Conservation (phyloP, 1,140 invertebrate genomes). For the Cheumatopsyche charites region DNA sequence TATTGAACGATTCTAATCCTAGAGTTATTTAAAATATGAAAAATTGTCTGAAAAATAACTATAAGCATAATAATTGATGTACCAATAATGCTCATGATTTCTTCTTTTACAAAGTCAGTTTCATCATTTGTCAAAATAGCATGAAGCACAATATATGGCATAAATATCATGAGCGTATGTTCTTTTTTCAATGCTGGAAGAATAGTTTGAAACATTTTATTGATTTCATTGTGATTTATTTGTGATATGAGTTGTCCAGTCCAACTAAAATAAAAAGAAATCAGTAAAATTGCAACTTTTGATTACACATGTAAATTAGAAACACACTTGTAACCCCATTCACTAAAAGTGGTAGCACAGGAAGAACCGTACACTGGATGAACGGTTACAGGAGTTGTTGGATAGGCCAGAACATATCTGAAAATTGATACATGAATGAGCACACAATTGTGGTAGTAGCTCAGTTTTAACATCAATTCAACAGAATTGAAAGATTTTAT, state of each 20-base stretch:
- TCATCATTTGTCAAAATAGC: conserved; percentile 62
- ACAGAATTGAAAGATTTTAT: too few species aligned
- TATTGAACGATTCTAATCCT: conserved; percentile 39
- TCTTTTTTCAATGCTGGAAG: conserved; percentile 74
- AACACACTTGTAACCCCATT: conserved; percentile 75
- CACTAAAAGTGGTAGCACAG: conserved; percentile 68
- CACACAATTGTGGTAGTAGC: too few species aligned
- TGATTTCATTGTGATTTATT: conserved; percentile 61
- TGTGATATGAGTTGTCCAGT: conserved; percentile 65
- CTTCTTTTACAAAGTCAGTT: conserved; percentile 58
- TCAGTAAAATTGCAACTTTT: too few species aligned
- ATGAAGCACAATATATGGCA: conserved; percentile 73
- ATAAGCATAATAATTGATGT: conserved; percentile 29
- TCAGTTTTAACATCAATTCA: too few species aligned
- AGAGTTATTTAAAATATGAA: conserved; percentile 3
- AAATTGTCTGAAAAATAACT: neutral
- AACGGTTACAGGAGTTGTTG: conserved; percentile 57
- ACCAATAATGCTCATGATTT: conserved; percentile 64
- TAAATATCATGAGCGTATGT: conserved; percentile 71
- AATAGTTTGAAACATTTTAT: conserved; percentile 67
- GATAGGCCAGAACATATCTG: conserved; percentile 48
- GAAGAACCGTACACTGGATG: conserved; percentile 70
- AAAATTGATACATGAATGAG: too few species aligned
- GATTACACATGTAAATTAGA: conserved; percentile 4
- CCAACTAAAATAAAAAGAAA: conserved; percentile 60